phyloP scores from a whole-genome alignment of 1,140 invertebrate genomes.

The Dinoponera quadriceps region DNA sequence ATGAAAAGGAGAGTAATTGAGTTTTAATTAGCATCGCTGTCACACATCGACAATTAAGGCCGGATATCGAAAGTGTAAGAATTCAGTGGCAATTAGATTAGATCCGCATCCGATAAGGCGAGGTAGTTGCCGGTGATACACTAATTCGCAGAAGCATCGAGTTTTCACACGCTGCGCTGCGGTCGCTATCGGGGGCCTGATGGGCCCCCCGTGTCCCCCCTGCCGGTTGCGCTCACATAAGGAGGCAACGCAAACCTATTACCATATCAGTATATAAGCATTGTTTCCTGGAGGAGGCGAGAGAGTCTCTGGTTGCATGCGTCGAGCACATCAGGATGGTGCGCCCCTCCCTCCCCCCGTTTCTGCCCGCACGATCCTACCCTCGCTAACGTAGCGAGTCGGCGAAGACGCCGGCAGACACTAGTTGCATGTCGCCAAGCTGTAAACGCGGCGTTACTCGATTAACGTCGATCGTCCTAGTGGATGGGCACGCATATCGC shows the following conservation, averaged over 20 bases:
- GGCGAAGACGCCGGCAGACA: constrained; percentile 59
- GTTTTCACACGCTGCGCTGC: constrained; percentile 30
- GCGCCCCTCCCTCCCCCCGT: background rate
- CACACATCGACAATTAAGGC: background rate
- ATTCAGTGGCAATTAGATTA: background rate
- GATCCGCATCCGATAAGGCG: background rate
- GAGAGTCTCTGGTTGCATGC: constrained; percentile 39
- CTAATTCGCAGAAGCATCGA: background rate
- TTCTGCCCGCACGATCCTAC: background rate
- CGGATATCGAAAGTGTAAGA: background rate
- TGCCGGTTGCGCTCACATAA: background rate
- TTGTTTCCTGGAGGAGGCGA: constrained; percentile 44
- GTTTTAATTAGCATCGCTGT: background rate
- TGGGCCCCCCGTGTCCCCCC: background rate
- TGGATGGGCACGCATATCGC: constrained; percentile 64
- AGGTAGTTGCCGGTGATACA: background rate
- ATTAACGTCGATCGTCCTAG: constrained; percentile 70
- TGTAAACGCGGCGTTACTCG: constrained; percentile 71
- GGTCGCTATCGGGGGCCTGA: constrained; percentile 19
- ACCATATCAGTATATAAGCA: constrained; percentile 55
- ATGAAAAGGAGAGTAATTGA: background rate
- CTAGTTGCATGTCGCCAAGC: constrained; percentile 72
- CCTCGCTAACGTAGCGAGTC: constrained; percentile 13
- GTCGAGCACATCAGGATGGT: constrained; percentile 27
- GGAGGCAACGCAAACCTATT: constrained; percentile 26